Evolutionary conservation across 2,113 vertebrate species (phyloP).

Genomic region (Heptranchias perlo): DNA sequence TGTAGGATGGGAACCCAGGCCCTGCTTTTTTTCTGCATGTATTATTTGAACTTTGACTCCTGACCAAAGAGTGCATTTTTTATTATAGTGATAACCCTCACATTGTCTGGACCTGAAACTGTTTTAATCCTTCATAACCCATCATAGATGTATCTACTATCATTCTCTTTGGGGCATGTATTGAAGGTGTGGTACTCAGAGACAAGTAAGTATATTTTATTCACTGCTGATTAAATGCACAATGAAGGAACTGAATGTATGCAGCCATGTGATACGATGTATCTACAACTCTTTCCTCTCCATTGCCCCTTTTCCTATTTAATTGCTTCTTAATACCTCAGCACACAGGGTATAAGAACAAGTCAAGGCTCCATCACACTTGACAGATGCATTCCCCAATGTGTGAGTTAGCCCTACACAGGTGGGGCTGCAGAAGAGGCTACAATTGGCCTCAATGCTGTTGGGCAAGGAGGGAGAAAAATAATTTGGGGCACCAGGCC

Average conservation of each 20-base stretch:
- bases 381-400: background rate
- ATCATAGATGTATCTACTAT: slow-evolving; percentile 82
- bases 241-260: background rate
- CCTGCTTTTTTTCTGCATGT: background rate
- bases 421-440: background rate
- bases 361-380: background rate
- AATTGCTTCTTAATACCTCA: background rate
- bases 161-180: slow-evolving; percentile 87
- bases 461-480: background rate
- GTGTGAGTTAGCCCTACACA: background rate
- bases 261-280: background rate
- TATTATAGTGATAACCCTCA: background rate
- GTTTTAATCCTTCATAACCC: slow-evolving; percentile 54
- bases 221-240: background rate
- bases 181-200: slow-evolving; percentile 83
- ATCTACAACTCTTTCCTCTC: background rate
- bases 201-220: slow-evolving; percentile 77
- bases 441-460: background rate
- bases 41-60: background rate
- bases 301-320: background rate
- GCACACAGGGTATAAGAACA: background rate
- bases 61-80: background rate
- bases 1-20: background rate
- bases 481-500: background rate
- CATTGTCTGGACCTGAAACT: background rate